These are phyloP conservation scores for Zeuzera pyrina DNA, from an alignment of 2,888 invertebrate species.

Conservation along the genomic window DNA sequence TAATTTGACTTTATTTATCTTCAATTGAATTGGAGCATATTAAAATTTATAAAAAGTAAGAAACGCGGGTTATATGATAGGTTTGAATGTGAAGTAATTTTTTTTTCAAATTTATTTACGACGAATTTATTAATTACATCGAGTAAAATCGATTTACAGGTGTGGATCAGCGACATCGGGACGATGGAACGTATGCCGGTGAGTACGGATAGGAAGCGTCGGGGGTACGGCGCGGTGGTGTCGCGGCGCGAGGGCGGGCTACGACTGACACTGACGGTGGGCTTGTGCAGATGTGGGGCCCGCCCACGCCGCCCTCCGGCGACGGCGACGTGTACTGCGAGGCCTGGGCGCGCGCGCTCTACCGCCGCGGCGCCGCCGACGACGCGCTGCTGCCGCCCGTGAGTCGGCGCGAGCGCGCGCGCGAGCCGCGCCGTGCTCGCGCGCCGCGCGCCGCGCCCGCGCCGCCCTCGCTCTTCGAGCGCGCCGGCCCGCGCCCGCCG, in stretches of 20 bases:
- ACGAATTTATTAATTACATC: too few relatives aligned
- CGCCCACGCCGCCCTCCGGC: constrained; percentile 96
- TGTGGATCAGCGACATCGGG: constrained; percentile 82
- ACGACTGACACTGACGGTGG: constrained; percentile 4
- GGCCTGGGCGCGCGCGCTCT: constrained; percentile 86
- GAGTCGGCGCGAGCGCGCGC: constrained; percentile 75
- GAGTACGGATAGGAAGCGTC: constrained; percentile 56
- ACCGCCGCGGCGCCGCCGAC: constrained; percentile 81
- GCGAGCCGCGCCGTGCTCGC: constrained; percentile 71
- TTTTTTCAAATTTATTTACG: too few relatives aligned
- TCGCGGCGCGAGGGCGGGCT: too few relatives aligned
- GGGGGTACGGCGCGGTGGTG: neutral
- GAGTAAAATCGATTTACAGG: too few relatives aligned
- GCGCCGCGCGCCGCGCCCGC: constrained; percentile 81
- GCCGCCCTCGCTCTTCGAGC: constrained; percentile 81
- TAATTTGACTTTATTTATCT: too few relatives aligned
- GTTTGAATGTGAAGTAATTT: too few relatives aligned
- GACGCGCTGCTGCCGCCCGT: constrained; percentile 81
- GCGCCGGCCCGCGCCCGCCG: constrained; percentile 74
- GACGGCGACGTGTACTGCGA: constrained; percentile 95
- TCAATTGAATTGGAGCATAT: too few relatives aligned
- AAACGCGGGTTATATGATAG: too few relatives aligned
- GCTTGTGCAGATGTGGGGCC: constrained; percentile 89
- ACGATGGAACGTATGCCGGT: constrained; percentile 82
- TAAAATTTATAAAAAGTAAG: too few relatives aligned